phyloP scores from a whole-genome alignment of 2,113 vertebrate species.

The Festucalex cinctus region DNA sequence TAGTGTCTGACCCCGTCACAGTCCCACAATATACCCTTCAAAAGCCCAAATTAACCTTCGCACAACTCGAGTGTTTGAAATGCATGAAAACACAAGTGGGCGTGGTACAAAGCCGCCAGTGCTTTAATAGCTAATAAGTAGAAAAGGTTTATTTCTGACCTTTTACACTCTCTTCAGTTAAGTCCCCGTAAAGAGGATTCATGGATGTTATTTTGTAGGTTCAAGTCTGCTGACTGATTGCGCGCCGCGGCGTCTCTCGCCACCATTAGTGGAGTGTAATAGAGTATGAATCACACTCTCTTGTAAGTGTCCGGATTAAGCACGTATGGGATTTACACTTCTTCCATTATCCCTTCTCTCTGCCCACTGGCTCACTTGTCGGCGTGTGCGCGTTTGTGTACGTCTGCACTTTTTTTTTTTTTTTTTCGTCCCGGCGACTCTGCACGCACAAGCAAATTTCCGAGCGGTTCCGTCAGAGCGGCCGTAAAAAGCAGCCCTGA shows the following conservation, averaged over 20 bases:
- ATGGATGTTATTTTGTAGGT: conserved; percentile 56
- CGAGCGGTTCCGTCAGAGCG: conserved; percentile 12
- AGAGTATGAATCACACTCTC: conserved; percentile 70
- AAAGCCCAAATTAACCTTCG: not conserved
- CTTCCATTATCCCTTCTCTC: conserved; percentile 49
- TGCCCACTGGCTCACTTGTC: conserved; percentile 15
- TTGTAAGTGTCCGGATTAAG: conserved; percentile 71
- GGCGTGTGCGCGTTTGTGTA: not conserved
- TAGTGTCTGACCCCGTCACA: not conserved
- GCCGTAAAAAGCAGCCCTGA: conserved; percentile 38
- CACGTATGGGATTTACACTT: conserved; percentile 68
- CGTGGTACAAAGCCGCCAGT: conserved; percentile 17
- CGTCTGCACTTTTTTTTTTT: conserved; percentile 13
- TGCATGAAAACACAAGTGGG: not conserved
- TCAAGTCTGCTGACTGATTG: conserved; percentile 50
- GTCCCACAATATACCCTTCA: not conserved
- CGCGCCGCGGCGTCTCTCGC: conserved; percentile 36
- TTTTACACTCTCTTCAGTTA: conserved; percentile 41
- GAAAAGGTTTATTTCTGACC: conserved; percentile 51
- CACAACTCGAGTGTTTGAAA: not conserved
- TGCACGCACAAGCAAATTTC: conserved; percentile 12
- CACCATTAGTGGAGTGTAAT: conserved; percentile 65
- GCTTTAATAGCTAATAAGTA: conserved; percentile 60
- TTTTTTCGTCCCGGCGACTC: conserved; percentile 3
- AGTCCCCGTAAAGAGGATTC: conserved; percentile 61